phyloP scores from a whole-genome alignment of 2,888 invertebrate genomes.

The Brachyopa scutellaris region DNA sequence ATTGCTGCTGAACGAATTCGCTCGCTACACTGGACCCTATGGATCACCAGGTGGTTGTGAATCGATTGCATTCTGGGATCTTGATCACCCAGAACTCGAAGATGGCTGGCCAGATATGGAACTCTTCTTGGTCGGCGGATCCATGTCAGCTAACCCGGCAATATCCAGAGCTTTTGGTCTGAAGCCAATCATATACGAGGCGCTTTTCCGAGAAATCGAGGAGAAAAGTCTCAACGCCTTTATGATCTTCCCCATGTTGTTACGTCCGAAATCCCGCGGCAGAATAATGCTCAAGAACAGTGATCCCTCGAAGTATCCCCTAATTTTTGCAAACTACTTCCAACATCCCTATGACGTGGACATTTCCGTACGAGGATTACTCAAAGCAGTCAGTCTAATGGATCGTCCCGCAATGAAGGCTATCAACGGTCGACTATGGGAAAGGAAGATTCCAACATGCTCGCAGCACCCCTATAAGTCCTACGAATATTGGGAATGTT shows the following conservation, averaged over 20 bases:
- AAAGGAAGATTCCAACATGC: constrained; percentile 85
- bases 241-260: constrained; percentile 85
- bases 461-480: constrained; percentile 82
- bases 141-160: constrained; percentile 81
- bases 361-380: constrained; percentile 85
- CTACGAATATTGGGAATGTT: constrained; percentile 87
- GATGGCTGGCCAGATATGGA: constrained; percentile 87
- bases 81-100: constrained; percentile 83
- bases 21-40: constrained; percentile 81
- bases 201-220: constrained; percentile 81
- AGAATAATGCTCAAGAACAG: constrained; percentile 85
- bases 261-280: constrained; percentile 88
- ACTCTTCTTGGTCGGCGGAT: constrained; percentile 85
- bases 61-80: constrained; percentile 85
- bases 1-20: constrained; percentile 76
- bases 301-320: constrained; percentile 86
- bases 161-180: constrained; percentile 82
- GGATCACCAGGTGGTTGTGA: constrained; percentile 85
- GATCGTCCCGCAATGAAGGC: constrained; percentile 83
- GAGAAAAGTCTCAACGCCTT: constrained; percentile 82
- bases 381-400: constrained; percentile 83
- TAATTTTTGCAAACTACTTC: constrained; percentile 87
- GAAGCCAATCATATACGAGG: constrained; percentile 81
- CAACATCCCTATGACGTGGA: constrained; percentile 85
- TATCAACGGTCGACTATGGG: constrained; percentile 83